Base-by-base conservation (phyloP, 2,797 vertebrate species). In the Hapalemur alaotrensis region DNA sequence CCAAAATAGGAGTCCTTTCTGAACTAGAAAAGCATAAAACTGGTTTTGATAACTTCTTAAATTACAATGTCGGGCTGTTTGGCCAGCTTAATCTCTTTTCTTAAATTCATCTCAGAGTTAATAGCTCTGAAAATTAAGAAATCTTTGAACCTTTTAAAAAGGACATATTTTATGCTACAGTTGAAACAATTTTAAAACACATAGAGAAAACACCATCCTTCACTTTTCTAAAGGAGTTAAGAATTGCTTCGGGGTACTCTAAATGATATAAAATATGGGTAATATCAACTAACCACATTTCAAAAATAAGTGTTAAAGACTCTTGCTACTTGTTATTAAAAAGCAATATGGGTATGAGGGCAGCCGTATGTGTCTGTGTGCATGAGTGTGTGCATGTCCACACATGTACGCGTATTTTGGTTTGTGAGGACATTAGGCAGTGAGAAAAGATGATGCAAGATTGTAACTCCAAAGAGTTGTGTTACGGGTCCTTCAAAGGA, bases 211-310 rank as follows among this genome's bases (percentile, higher is more conserved):
- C 69, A 25, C 3, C 38, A 88, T 57, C 22, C 10, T 96, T 92
- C 48, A 57, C 65, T 96, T 94, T 23, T 82, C 48, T 76, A 76
- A 92, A 95, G 38, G 41, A 96, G 15, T 91, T 23, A 92, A 95
- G 48, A 67, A 73, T 89, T 65, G 25, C 20, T 90, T 79, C 7
- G 30, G 30, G 5, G 32, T 46, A 35, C 18, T 63, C 10, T 75
- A 65, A 78, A n/a, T 76, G 82, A 63, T 25, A 72, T 10, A 89
- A 95, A 54, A 83, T n/a, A 1, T 52, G 30, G 7, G 15, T 23
- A 30, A 35, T 32, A 82, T 70, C 7, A 72, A 18, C 28, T 54
- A 81, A 54, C 0, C 50, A 54, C n/a, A 80, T 57, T 95, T 83
- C 43, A 95, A 48, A 76, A 88, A 8, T 59, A 80, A 92, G 14